These are phyloP conservation scores for Montipora foliosa DNA, from an alignment of 64 coral and sea anemone genomes.

Conservation along the genomic window DNA sequence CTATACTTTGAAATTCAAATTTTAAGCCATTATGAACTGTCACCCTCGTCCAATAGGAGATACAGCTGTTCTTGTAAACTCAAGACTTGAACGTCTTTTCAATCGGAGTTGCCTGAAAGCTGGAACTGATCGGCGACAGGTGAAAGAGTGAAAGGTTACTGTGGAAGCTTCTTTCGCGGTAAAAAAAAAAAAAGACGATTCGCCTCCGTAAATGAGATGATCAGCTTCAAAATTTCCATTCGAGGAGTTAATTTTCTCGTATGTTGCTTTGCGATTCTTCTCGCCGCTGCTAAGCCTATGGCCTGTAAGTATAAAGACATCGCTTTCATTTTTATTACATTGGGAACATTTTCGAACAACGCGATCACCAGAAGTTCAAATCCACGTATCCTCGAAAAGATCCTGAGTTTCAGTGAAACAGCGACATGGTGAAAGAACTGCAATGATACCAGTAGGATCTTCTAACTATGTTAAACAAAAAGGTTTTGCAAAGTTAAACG, in stretches of 20 bases:
- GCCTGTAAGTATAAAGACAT: constrained; percentile 27
- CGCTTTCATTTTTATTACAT: background rate
- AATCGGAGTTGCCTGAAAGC: constrained; percentile 2
- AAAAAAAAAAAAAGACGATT: background rate
- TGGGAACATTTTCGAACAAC: constrained; percentile 20
- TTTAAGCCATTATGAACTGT: constrained; percentile 11
- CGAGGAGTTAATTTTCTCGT: background rate
- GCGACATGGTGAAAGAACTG: background rate
- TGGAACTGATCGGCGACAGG: background rate
- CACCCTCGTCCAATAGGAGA: constrained; percentile 40
- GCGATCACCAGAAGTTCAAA: no score
- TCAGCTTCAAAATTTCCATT: background rate
- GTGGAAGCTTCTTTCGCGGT: constrained; percentile 15
- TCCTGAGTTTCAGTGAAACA: constrained; percentile 11
- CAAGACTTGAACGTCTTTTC: constrained; percentile 35
- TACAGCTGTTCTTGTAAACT: background rate
- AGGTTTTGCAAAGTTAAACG: no score
- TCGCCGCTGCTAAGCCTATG: constrained; percentile 11
- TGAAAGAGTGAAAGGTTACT: background rate
- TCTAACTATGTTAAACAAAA: no score
- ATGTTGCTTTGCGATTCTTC: background rate
- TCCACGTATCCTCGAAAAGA: background rate
- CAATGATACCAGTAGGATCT: no score
- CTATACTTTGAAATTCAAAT: constrained; percentile 55
- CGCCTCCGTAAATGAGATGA: background rate